A percentile compares a stretch with the other conserved stretches of the same genome.
Evolutionary conservation across 1,140 invertebrate species (phyloP).

Genomic region (Theocolax elegans): DNA sequence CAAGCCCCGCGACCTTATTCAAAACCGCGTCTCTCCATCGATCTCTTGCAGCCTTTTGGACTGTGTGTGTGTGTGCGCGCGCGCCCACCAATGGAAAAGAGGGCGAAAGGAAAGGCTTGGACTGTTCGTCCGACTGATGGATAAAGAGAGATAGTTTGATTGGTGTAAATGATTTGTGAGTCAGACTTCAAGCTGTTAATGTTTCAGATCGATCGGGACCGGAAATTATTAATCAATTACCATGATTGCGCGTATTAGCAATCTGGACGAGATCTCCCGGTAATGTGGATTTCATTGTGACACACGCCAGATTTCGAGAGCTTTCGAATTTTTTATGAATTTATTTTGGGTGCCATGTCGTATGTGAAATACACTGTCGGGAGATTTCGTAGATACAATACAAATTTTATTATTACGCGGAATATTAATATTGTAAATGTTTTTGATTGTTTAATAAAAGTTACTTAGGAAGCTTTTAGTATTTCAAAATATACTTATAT

Average conservation of each 20-base stretch:
- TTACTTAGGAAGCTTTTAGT: no score
- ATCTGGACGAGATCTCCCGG: background rate
- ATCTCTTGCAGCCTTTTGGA: no score
- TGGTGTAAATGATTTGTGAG: background rate
- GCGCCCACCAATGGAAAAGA: no score
- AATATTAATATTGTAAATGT: no score
- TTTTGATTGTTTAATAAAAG: no score
- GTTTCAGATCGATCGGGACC: slow-evolving; percentile 1
- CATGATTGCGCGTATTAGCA: background rate
- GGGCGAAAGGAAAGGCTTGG: background rate
- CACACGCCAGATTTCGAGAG: background rate
- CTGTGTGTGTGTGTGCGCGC: background rate
- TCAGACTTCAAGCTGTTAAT: background rate
- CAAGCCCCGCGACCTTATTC: no score
- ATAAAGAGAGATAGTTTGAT: background rate
- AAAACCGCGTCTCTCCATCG: background rate
- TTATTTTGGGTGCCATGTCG: background rate
- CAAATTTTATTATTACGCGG: no score
- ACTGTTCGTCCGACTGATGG: background rate
- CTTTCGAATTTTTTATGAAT: background rate
- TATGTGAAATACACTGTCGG: no score
- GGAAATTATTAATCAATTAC: slow-evolving; percentile 37
- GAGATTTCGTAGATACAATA: no score
- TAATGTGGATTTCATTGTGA: slow-evolving; percentile 6
- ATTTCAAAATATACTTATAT: no score